These are phyloP conservation scores for Lagopus muta DNA, from an alignment of 2,113 vertebrate species.

Conservation along the genomic window DNA sequence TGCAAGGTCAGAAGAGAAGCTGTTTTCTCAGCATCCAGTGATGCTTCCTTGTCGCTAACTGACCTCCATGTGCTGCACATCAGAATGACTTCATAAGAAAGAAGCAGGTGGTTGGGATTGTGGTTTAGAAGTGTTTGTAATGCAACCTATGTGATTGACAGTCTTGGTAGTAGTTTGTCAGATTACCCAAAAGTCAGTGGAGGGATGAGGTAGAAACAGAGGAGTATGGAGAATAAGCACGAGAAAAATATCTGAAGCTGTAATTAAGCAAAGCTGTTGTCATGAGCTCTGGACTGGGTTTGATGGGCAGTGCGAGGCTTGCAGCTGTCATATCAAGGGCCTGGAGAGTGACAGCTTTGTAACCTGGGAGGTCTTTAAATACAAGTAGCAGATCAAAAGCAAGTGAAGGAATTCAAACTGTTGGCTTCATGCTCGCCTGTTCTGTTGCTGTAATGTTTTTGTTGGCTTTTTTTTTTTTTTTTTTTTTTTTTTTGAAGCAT, in stretches of 20 bases:
- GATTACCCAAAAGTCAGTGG: background rate
- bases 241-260: background rate
- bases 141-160: background rate
- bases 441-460: background rate
- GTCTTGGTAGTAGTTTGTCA: background rate
- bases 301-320: background rate
- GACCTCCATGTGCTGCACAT: background rate
- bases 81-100: slow-evolving; percentile 6
- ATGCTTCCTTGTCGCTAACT: background rate
- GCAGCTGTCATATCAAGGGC: slow-evolving; percentile 26
- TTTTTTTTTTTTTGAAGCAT: background rate
- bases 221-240: background rate
- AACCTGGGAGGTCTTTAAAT: slow-evolving; percentile 42
- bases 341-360: background rate
- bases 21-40: background rate
- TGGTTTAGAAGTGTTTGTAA: background rate
- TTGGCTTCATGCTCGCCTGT: background rate
- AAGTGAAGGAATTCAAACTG: background rate
- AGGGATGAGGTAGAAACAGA: background rate
- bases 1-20: background rate
- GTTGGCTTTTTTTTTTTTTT: background rate
- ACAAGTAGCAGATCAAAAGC: slow-evolving; percentile 29
- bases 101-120: background rate
- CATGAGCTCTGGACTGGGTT: background rate
- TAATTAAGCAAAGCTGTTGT: slow-evolving; percentile 1